Conservation (phyloP, 1,140 invertebrate species). For the Micrasema minimum region DNA sequence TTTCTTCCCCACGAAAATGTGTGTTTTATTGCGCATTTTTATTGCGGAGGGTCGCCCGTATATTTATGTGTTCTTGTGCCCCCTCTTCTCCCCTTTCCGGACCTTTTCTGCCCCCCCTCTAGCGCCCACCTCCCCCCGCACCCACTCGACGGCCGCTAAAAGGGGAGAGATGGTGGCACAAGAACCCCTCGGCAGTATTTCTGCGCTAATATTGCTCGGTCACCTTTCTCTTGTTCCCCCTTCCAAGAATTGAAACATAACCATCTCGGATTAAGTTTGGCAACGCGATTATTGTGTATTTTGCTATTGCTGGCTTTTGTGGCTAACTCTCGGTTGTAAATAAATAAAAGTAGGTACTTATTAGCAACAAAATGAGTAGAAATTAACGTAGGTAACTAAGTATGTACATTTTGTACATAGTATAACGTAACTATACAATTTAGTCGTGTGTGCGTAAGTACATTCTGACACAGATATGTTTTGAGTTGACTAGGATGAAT, state of each 20-base stretch:
- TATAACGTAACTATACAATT: too few relatives aligned
- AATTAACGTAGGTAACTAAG: too few relatives aligned
- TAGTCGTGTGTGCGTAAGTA: too few relatives aligned
- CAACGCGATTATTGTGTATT: constrained; percentile 19
- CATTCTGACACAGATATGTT: too few relatives aligned
- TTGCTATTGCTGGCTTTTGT: constrained; percentile 10
- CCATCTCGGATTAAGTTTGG: constrained; percentile 22
- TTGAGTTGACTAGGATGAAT: too few relatives aligned
- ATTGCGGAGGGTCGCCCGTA: constrained; percentile 31
- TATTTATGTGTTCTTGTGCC: constrained; percentile 23
- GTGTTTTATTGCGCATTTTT: constrained; percentile 41
- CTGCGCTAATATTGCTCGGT: constrained; percentile 19
- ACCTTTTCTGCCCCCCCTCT: constrained; percentile 9
- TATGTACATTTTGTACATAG: too few relatives aligned
- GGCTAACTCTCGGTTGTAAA: background rate
- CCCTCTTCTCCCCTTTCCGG: constrained; percentile 7
- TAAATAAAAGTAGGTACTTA: too few relatives aligned
- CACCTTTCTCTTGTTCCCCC: constrained; percentile 11
- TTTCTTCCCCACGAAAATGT: constrained; percentile 35
- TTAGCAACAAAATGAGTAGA: too few relatives aligned
- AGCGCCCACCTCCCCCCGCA: background rate
- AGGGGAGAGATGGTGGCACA: constrained; percentile 8
- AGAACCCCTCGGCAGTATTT: background rate
- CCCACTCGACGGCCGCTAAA: background rate
- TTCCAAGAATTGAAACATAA: constrained; percentile 21